Evolutionary conservation across 2,113 vertebrate genomes (phyloP), one percentile per base, ranked within the genome.

Genomic region (Verasper variegatus): DNA sequence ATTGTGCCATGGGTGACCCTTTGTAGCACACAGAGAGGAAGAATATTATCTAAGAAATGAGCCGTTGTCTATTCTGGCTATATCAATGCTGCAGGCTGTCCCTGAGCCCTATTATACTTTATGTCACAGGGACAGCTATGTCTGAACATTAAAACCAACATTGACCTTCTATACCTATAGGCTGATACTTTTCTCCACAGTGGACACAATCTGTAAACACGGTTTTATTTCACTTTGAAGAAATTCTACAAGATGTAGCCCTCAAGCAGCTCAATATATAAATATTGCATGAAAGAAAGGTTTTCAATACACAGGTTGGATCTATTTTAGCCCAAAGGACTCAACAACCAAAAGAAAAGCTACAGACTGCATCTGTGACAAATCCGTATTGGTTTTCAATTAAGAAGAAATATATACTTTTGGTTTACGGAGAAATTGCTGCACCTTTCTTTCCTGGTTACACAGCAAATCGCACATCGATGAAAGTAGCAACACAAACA

Each of bases 61-160:
- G 7, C 52, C 49, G 11, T 70, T n/a, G 60, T 66, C 73, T 59
- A 27, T 17, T 37, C 17, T 37, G 17, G 47, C 15, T 63, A 20
- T 26, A 18, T 37, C 20, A 12, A 51, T 31, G 52, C 59, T 78
- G 17, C 15, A 9, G 27, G 54, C 40, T 18, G n/a, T 20, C 52
- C 17, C 23, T 52, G n/a, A 54, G 27, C 54, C 24, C 55, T 61
- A 26, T 62, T 10, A 73, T 42, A 55, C 55, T 56, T 13, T 56
- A 56, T 35, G 40, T 76, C 45, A 58, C 13, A 64, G 40, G 40
- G 56, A 74, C 51, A 65, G 18, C 61, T 70, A 26, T 49, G 31
- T 63, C 15, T 62, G 14, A 59, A 20, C 51, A 82, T 61, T 76
- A 40, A 55, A 74, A 58, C 60, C n/a, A 45, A 10, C 40, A 42